Base-by-base conservation (phyloP, 2,888 invertebrate genomes). In the Trichopoda pennipes region DNA sequence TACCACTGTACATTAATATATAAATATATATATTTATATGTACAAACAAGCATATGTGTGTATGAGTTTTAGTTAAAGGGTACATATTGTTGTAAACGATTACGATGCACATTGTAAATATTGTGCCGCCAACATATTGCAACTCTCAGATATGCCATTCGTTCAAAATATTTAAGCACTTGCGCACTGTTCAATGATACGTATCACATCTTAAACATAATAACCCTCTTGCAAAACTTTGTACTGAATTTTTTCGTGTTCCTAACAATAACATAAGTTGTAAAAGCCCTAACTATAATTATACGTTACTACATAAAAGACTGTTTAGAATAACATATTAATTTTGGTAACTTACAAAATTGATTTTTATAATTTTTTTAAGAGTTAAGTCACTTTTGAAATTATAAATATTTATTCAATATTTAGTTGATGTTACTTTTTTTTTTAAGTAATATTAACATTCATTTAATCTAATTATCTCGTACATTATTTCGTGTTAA, bases 121-220 rank as follows among this genome's bases (percentile, higher is more conserved):
- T 69, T 74, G 42, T 69, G 69, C 80, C 80, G 80, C 80, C 58
- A 80, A 74, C 69, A 75, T 69, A 80, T 68, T 80, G 79, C 74
- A 80, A 68, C 79, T 72, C 70, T 80, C 68, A 61, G 42, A 55
- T 79, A 53, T 76, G 38, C 16, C 69, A 47, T 35, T 56, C 23
- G 60, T 42, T 35, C 55, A 74, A 23, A 49, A 16, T 61, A 32
- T 68, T 66, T 55, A 51, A 63, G 75, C 61, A 63, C 74, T 75
- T 80, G 80, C 80, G 80, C 80, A 74, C 23, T 77, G 53, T 42
- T 63, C n/a, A 14, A 38, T n/a, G 32, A 35, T 38, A 55, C 23
- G 58, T 58, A n/a, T 21, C 38, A 60, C 10, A 60, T 53, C 53
- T 64, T 32, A 55, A 55, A 38, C 56, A 74, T 60, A 69, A 44